Evolutionary conservation across 2,113 vertebrate genomes (phyloP), one percentile per base, ranked within the genome.

Genomic region (Rhinogobius similis): DNA sequence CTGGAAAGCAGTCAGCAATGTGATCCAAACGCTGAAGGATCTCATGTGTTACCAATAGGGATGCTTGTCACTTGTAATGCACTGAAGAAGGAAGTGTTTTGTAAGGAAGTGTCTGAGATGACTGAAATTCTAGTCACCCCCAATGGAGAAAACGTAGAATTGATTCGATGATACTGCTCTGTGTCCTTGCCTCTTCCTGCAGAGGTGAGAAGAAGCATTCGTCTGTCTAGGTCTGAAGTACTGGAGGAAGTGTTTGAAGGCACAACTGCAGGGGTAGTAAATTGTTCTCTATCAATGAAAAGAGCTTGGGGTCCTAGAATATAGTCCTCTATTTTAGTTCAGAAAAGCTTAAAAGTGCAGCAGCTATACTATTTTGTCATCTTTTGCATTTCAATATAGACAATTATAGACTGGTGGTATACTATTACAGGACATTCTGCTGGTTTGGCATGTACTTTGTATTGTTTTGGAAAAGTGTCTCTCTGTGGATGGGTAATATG

Each of bases 71-170:
- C 52, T 55, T 56, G 24, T 27, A 55, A 21, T 11, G 50, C 50
- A 53, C 21, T 12, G 10, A 24, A 21, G 23, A 24, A 24, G 23
- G 12, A 24, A 26, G 52, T 24, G 52, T 23, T 52, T 52, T 52
- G 8, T n/a, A n/a, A n/a, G n/a, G n/a, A n/a, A n/a, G n/a, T 43
- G 46, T 75, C 55, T 12, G 38, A 24, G 26, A 72, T 14, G n/a
- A 44, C 39, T 20, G 61, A 62, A 26, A 11, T 59, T 23, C 58
- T 0, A 2, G 36, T 38, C 32, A 44, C 16, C 27, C 52, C 20
- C 24, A 13, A 43, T 61, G 20, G 3, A 52, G 21, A 12, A 36
- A 24, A 53, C 44, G 14, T 23, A 46, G 27, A 29, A 66, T n/a
- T 27, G 44, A 41, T 53, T 68, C 50, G 58, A 36, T 20, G 13